Percentiles rank a stretch among this genome's conserved stretches.
phyloP scores from a whole-genome alignment of 2,113 vertebrate species.

The Pionites leucogaster region DNA sequence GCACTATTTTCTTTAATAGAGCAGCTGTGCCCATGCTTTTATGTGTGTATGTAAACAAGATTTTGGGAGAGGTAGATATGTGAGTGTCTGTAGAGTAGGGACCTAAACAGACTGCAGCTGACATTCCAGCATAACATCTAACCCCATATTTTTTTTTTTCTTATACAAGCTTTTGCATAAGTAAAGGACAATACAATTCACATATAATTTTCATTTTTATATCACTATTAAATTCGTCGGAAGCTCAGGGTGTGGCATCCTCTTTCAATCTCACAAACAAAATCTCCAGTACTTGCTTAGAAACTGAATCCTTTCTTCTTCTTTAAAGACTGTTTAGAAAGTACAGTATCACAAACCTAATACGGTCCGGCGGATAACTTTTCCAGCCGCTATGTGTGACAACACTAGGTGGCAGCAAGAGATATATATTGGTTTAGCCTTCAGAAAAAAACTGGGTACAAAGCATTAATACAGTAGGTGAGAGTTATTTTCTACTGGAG shows the following conservation, averaged over 20 bases:
- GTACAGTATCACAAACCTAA: not conserved
- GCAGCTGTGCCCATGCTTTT: not conserved
- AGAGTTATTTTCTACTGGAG: not conserved
- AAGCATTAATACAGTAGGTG: fast-evolving
- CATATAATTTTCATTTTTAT: not conserved
- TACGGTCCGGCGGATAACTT: not conserved
- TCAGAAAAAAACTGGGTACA: not conserved
- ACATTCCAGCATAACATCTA: not conserved
- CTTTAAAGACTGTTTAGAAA: not conserved
- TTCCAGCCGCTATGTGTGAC: not conserved
- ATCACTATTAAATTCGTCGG: not conserved
- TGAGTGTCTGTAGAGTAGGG: not conserved
- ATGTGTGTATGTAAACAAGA: not conserved
- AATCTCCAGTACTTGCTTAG: not conserved
- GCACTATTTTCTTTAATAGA: not conserved
- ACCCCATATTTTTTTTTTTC: not conserved
- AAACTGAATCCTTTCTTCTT: not conserved
- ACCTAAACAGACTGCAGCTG: not conserved
- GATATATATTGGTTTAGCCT: not conserved
- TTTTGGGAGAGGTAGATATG: not conserved
- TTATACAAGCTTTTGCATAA: not conserved
- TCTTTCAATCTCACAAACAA: not conserved
- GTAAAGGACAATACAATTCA: not conserved
- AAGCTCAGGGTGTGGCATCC: not conserved
- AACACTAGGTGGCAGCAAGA: conserved; percentile 1